Percentiles rank a stretch among this genome's conserved stretches.
Evolutionary conservation across 2,113 vertebrate species (phyloP).

Genomic region (Sigmodon hispidus): DNA sequence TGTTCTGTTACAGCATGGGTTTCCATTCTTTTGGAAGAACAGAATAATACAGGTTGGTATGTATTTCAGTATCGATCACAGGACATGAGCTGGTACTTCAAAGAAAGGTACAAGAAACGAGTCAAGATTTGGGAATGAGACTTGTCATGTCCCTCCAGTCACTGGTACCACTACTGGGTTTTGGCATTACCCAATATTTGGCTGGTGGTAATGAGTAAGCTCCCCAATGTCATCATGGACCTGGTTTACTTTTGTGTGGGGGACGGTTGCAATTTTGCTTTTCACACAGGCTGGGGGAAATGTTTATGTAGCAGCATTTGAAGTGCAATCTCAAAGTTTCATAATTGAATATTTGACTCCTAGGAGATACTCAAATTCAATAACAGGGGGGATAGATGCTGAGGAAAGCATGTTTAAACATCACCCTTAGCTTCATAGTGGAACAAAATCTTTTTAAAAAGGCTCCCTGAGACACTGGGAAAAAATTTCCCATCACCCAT

Average conservation of each 20-base stretch:
- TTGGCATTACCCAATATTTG: neutral
- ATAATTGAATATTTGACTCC: slow-evolving; percentile 82
- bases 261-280: neutral
- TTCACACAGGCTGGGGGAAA: slow-evolving; percentile 59
- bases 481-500: slow-evolving; percentile 76
- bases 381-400: slow-evolving; percentile 75
- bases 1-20: neutral
- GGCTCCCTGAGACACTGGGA: slow-evolving; percentile 76
- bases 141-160: neutral
- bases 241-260: neutral
- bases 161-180: neutral
- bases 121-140: no score
- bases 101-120: neutral
- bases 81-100: neutral
- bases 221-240: neutral
- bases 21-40: slow-evolving; percentile 42
- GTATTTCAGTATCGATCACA: neutral
- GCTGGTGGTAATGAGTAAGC: neutral
- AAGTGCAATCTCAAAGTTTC: slow-evolving; percentile 77
- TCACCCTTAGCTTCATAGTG: slow-evolving; percentile 78
- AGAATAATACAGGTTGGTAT: accelerated
- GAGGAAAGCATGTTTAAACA: slow-evolving; percentile 85
- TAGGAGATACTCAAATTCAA: slow-evolving; percentile 83
- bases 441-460: slow-evolving; percentile 82
- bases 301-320: slow-evolving; percentile 64